A percentile compares a stretch with the other conserved stretches of the same genome.
phyloP scores from a whole-genome alignment of 2,113 vertebrate species.

The Microtus oregoni region DNA sequence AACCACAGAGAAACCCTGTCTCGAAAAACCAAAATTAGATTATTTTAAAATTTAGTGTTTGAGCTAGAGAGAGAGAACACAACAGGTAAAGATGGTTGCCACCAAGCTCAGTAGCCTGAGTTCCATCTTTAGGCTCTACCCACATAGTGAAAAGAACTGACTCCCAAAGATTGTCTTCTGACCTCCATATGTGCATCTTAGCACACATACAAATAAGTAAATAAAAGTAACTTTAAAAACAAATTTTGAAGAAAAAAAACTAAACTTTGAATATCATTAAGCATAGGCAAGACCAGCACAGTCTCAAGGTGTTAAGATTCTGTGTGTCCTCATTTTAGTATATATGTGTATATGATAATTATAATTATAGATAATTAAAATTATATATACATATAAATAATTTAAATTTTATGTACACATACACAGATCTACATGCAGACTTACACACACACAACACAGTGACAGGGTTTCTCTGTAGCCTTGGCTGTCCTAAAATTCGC shows the following conservation, averaged over 20 bases:
- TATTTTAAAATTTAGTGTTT: conserved; percentile 11
- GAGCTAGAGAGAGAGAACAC: too few relatives aligned
- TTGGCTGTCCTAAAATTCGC: not conserved
- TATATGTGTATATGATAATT: too few relatives aligned
- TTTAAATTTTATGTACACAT: too few relatives aligned
- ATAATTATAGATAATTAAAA: too few relatives aligned
- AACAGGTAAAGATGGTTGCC: not conserved
- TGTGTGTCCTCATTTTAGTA: not conserved
- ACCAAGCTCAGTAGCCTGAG: not conserved
- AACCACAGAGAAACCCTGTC: too few relatives aligned
- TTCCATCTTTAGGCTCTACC: not conserved
- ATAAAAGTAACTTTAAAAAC: not conserved
- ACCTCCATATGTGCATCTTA: not conserved
- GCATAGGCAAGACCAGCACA: not conserved
- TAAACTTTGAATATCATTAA: not conserved
- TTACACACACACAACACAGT: not conserved
- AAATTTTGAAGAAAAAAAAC: not conserved
- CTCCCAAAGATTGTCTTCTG: not conserved
- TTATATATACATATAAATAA: too few relatives aligned
- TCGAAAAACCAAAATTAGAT: too few relatives aligned
- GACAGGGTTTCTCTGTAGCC: not conserved
- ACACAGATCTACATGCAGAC: too few relatives aligned
- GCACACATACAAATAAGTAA: not conserved
- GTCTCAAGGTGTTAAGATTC: not conserved
- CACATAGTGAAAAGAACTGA: too few relatives aligned